A percentile compares a stretch with the other conserved stretches of the same genome.
Evolutionary conservation across 2,888 invertebrate species (phyloP).

Genomic region (Dasysyrphus tricinctus): DNA sequence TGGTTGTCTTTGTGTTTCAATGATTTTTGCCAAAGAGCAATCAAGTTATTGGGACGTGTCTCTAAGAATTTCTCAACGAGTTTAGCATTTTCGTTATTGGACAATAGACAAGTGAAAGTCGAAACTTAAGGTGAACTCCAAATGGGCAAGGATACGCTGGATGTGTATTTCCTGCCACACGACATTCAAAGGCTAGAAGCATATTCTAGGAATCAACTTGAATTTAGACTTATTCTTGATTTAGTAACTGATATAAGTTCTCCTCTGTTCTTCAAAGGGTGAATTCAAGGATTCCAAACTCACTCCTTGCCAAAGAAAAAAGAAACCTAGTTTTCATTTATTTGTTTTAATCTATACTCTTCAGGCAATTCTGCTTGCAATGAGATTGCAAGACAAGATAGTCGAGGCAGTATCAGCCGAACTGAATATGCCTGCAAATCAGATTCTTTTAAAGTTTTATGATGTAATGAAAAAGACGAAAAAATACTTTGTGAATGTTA

Average conservation of each 20-base stretch:
- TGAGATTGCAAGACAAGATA: constrained; percentile 97
- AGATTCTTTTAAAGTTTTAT: constrained; percentile 94
- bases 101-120: constrained; percentile 84
- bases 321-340: not conserved
- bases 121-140: constrained; percentile 84
- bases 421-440: constrained; percentile 92
- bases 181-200: constrained; percentile 94
- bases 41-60: constrained; percentile 90
- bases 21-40: constrained; percentile 93
- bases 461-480: constrained; percentile 88
- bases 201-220: constrained; percentile 95
- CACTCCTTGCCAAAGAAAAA: constrained; percentile 92
- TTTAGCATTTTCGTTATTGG: constrained; percentile 87
- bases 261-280: constrained; percentile 91
- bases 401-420: constrained; percentile 93
- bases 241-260: constrained; percentile 90
- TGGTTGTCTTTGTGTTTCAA: constrained; percentile 93
- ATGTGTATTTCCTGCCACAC: constrained; percentile 90
- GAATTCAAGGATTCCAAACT: constrained; percentile 87
- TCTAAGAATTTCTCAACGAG: constrained; percentile 90
- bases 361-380: constrained; percentile 92
- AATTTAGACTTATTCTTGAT: constrained; percentile 96
- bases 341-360: not conserved
- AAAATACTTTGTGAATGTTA: constrained; percentile 86
- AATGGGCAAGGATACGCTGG: constrained; percentile 86